Conservation (phyloP, 2,888 invertebrate genomes). For the Aquatica leii region DNA sequence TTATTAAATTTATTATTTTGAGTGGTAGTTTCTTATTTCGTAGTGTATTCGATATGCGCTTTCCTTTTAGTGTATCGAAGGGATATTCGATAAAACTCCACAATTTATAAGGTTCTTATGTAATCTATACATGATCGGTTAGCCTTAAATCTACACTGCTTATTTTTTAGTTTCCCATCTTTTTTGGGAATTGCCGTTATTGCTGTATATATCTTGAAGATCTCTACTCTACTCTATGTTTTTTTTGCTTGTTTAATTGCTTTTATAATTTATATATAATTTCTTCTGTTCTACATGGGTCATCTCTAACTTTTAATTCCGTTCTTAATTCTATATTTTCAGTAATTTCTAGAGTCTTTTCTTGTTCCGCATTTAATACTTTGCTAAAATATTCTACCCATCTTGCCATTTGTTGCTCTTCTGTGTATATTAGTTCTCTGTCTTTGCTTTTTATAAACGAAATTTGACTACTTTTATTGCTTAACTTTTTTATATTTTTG, state of each 20-base stretch:
- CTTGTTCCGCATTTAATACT: conserved; percentile 10
- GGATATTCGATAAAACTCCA: conserved; percentile 3
- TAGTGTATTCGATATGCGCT: conserved; percentile 1
- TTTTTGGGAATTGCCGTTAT: neutral
- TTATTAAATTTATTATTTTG: conserved; percentile 13
- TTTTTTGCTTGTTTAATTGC: conserved; percentile 9
- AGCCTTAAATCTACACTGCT: neutral
- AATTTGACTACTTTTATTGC: neutral
- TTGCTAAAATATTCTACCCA: no score
- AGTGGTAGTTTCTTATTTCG: conserved; percentile 2
- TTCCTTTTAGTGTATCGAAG: neutral
- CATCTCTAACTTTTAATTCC: no score
- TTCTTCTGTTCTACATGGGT: conserved; percentile 8
- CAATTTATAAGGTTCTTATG: neutral
- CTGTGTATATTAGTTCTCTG: no score
- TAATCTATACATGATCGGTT: no score
- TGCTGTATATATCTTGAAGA: conserved; percentile 9
- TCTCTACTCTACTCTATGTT: conserved; percentile 11
- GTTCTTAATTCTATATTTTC: conserved; percentile 1
- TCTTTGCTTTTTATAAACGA: neutral
- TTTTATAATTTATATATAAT: no score
- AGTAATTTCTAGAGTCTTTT: neutral
- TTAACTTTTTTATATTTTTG: conserved; percentile 8
- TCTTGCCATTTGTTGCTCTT: no score
- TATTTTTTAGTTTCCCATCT: neutral